Base-by-base conservation (phyloP, 2,888 invertebrate genomes). In the Drosophila gaucha region DNA sequence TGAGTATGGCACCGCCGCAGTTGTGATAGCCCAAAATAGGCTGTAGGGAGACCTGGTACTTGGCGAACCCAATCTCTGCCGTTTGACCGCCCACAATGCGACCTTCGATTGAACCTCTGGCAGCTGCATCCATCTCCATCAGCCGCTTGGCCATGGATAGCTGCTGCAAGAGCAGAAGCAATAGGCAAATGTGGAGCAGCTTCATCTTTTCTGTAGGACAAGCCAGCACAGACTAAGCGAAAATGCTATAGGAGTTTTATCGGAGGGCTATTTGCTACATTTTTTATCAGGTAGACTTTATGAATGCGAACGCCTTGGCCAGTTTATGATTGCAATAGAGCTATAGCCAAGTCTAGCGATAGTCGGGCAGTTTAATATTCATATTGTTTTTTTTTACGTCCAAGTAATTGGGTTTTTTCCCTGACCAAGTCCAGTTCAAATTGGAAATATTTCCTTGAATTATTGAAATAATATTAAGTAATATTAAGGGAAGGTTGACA, bases 31-130 rank as follows among this genome's bases (percentile, higher is more conserved):
- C 80, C 0, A 28, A n/a, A 0, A 2, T 0, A 2, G 59, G 47
- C 36, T 91, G 91, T 35, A 91, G 38, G 1, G 91, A 91, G 0
- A 90, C 80, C 56, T 91, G 91, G 33, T 90, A 90, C 9, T 89
- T 89, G 6, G 89, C 91, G 18, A 71, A 71, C 14, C 86, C 88
- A 1, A 68, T 51, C 36, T 78, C 84, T 0, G 89, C 89, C 5
- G 50, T 49, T 30, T 76, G 39, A 0, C 88, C 88, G 3, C 88
- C 89, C 24, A 75, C 67, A 31, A 89, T 77, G 16, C 89, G 87
- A 4, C 14, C 46, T 2, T 44, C 36, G 1, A 9, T 14, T 22
- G 24, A 30, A 6, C 1, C 35, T 3, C 18, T 12, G 9, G 3
- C 41, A n/a, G 38, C 22, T 0, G 36, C 10, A 20, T 63, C 35